Conservation (phyloP, 2,113 vertebrate genomes). For the Erpornis zantholeuca region DNA sequence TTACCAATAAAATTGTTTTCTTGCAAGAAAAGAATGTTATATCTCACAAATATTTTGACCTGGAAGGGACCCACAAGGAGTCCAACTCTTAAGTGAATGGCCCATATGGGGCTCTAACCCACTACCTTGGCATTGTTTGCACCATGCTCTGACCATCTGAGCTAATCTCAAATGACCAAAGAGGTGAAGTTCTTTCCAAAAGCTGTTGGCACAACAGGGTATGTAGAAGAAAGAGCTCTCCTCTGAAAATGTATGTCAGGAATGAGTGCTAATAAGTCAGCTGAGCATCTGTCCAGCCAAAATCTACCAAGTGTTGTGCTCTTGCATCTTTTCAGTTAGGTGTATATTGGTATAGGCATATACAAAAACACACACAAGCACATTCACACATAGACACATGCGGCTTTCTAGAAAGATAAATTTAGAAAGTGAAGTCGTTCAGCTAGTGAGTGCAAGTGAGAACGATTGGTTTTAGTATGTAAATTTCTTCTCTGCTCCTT, state of each 20-base stretch:
- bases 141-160: not conserved
- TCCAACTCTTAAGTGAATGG: not conserved
- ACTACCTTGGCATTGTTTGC: not conserved
- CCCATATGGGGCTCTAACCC: not conserved
- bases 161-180: not conserved
- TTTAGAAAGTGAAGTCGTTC: not conserved
- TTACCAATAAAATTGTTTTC: not conserved
- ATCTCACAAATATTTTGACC: not conserved
- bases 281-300: not conserved
- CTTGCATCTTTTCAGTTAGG: not conserved
- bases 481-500: not conserved
- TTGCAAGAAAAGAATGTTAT: not conserved
- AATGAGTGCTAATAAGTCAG: not conserved
- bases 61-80: not conserved
- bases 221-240: not conserved
- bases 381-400: fast-evolving
- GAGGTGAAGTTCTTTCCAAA: not conserved
- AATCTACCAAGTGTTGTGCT: not conserved
- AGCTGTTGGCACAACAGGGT: fast-evolving
- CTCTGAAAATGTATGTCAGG: not conserved
- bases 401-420: not conserved
- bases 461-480: not conserved
- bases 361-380: not conserved
- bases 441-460: not conserved
- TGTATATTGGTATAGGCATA: not conserved